Base-by-base conservation (phyloP, 37 sponge, comb jelly and placozoan species). In the Bolinopsis microptera region DNA sequence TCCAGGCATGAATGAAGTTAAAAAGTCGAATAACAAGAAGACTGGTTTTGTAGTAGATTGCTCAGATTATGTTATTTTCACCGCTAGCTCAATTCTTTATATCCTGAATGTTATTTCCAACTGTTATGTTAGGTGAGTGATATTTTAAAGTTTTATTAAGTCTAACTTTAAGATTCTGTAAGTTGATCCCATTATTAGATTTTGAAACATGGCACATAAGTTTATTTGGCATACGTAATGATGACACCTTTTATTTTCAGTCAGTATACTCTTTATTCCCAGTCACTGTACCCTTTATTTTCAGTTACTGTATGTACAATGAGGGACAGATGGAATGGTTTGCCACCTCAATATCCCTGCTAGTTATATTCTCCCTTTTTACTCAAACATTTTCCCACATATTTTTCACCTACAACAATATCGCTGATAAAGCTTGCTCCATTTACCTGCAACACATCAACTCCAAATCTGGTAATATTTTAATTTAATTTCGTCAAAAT, bases 371-470 rank as follows among this genome's bases (percentile, higher is more conserved):
- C 82, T 34, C 35, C 37, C 82, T 80, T 35, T 80, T 80, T 35
- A 80, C 82, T 30, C 82, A 80, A 35, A 22, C 30, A 2, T 80
- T 80, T 22, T 80, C 82, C 82, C 82, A 80, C 23, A 80, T 80
- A 28, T 80, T 80, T 34, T 80, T 80, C 82, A 80, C 82, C 38
- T 80, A 80, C 82, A 80, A 80, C 30, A 34, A 80, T 30, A 22
- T 80, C 1, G 82, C 82, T 2, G 82, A 80, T 37, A 80, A 35
- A 35, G 82, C 35, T 37, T 80, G 82, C 82, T 80, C 82, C 21
- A 24, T 30, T 13, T 80, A 80, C 32, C 37, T 80, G 37, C 35
- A 80, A 34, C 82, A 80, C 30, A 80, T 80, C 32, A 80, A 34
- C 37, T 24, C 82, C 34, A 80, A 80, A 35, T 80, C 82, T 30